Conservation (phyloP, 2,113 vertebrate species). For the Sebastes fasciatus region DNA sequence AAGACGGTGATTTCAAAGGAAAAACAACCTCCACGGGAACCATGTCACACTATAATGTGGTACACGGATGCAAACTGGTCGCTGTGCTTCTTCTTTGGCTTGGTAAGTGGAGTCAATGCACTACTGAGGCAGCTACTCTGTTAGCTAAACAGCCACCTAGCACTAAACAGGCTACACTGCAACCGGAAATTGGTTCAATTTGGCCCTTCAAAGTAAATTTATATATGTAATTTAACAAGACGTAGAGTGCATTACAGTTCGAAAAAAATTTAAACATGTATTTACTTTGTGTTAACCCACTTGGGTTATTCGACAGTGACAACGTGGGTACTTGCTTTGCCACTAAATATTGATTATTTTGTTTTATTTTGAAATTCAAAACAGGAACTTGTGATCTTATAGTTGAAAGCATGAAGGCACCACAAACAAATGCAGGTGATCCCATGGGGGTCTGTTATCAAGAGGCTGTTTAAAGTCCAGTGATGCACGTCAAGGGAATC, state of each 20-base stretch:
- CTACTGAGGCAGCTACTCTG: neutral
- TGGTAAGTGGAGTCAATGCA: conserved; percentile 56
- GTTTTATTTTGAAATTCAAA: conserved; percentile 1
- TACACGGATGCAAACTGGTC: conserved; percentile 46
- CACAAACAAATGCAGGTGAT: neutral
- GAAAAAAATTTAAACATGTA: accelerated
- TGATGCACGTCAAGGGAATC: too few species aligned
- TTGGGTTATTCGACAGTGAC: accelerated
- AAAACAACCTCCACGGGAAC: neutral
- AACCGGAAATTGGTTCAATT: neutral
- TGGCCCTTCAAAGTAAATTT: conserved; percentile 30
- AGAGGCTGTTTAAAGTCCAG: neutral
- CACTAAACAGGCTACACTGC: neutral
- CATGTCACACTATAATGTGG: conserved; percentile 36
- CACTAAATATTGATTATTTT: neutral
- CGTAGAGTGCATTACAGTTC: accelerated
- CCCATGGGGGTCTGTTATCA: neutral
- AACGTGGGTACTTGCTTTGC: accelerated
- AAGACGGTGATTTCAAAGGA: neutral
- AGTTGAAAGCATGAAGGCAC: neutral
- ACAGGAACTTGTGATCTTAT: neutral
- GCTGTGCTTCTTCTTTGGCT: conserved; percentile 53
- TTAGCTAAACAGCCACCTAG: conserved; percentile 48
- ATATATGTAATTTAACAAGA: too few species aligned
- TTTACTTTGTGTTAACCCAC: accelerated